phyloP scores from a whole-genome alignment of 2,797 vertebrate genomes.

The Eupleurogrammus muticus region DNA sequence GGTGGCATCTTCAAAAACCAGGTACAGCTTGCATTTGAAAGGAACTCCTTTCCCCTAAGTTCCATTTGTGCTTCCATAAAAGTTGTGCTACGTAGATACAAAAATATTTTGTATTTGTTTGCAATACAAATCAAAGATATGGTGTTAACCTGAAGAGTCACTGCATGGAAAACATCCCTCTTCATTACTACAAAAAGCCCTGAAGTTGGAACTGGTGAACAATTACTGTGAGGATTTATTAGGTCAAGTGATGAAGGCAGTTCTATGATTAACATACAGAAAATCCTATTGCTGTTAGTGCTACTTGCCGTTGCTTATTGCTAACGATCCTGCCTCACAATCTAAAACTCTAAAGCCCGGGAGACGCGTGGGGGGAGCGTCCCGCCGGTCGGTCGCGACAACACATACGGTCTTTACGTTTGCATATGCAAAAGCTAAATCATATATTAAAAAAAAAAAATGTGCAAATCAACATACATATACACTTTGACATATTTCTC shows the following conservation, averaged over 20 bases:
- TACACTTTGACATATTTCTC: constrained; percentile 48
- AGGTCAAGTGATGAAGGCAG: constrained; percentile 4
- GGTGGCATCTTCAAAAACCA: background rate
- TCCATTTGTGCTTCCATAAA: constrained; percentile 8
- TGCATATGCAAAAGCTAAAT: constrained; percentile 54
- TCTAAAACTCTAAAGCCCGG: constrained; percentile 32
- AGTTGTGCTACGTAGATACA: background rate
- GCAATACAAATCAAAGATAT: constrained; percentile 6
- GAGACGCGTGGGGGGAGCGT: constrained; percentile 21
- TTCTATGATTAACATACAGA: constrained; percentile 34
- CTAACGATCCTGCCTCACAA: constrained; percentile 39
- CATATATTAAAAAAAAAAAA: constrained; percentile 78
- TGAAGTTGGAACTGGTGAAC: constrained; percentile 19
- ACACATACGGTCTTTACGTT: constrained; percentile 43
- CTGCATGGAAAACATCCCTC: constrained; percentile 20
- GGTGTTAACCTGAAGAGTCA: constrained; percentile 12
- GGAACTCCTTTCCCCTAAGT: background rate
- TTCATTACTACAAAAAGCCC: constrained; percentile 26
- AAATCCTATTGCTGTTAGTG: constrained; percentile 59
- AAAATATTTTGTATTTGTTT: constrained; percentile 8
- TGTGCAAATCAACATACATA: constrained; percentile 84
- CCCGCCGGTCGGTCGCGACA: constrained; percentile 30
- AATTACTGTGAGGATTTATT: constrained; percentile 7
- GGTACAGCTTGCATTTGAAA: background rate
- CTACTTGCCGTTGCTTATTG: constrained; percentile 47